Evolutionary conservation across 1,140 invertebrate genomes (phyloP), one percentile per base, ranked within the genome.

Genomic region (Carcinoscorpius rotundicauda): DNA sequence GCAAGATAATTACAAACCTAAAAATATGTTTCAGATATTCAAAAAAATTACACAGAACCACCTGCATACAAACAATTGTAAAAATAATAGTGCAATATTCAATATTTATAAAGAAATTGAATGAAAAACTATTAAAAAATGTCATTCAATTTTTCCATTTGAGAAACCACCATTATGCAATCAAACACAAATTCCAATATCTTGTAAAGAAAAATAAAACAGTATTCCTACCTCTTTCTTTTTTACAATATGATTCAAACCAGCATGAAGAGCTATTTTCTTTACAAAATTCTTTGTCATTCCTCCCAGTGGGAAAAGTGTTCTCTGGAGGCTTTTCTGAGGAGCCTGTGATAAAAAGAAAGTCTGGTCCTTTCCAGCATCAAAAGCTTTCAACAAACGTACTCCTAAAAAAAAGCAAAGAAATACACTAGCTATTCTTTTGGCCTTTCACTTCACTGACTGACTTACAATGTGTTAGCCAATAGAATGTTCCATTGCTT

Each of bases 341-440:
- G 83, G 76, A 51, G 98, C 83, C 78, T 93, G 90, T 66, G 86
- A 87, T 29, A 99, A 76, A 73, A 98, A 98, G 73, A 97, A 93
- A 29, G 93, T 96, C 81, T 99, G 96, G 77, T 98, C 96, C 80
- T 98, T 98, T 48, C 78, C 76, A 55, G 72, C 73, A 77, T 98
- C 95, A 56, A 71, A 70, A 4, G 90, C 85, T 75, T 82, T 81
- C 6, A 95, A 74, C 64, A 98, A 76, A 69, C 77, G 79, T 0
- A 84, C 85, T 72, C 81, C 87, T 69, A 50, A 3, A 51, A 10
- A 10, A 29, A 29, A 29, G 29, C 29, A 29, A 29, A 29, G 29
- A 29, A 29, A 10, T 29, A 29, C 29, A 29, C 29, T 29, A 29
- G 29, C 2, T 29, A 29, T 29, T 29, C 29, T 29, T 29, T 29